Base-by-base conservation (phyloP, 1,140 invertebrate species). In the Acromyrmex heyeri region DNA sequence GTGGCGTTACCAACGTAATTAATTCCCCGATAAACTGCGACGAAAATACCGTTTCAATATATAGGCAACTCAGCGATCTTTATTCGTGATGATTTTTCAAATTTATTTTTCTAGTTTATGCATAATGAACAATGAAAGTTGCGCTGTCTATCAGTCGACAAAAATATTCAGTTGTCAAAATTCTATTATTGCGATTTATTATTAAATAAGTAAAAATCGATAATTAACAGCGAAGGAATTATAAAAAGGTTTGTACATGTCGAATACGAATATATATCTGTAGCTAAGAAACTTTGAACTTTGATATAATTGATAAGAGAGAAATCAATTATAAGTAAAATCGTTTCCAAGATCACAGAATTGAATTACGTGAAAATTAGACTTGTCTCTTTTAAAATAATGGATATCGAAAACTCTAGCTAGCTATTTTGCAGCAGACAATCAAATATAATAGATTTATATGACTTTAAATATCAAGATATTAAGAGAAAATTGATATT, bases 1-100 rank as follows among this genome's bases (percentile, higher is more conserved):
- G n/a, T 53, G 70, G 44, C 72, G 62, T 86, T 50, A 69, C n/a
- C 21, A 4, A 16, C 16, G 50, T 86, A 86, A 88, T 89, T 88
- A 88, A 89, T 76, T 62, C 44, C 14, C 16, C 75, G 24, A 85
- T 86, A 85, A 50, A 76, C 78, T 30, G 10, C 24, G 69, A 83
- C 69, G 55, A 44, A 83, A 83, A 83, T 83, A 83, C 5, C 79
- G 14, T 10, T 14, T 24, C n/a, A 30, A 50, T 53, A 44, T 38
- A 53, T 64, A 53, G 59, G 34, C 24, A 53, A 12, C 21, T n/a
- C 73, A 16, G 12, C 5, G 10, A 44, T 64, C 73, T 73, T 61
- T 48, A 73, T 50, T 27, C 10, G 24, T 44, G 3, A 38, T 8
- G 14, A 67, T 55, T 65, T 38, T 72, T 59, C 0, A 12, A 10